These are phyloP conservation scores for Macquaria australasica DNA, from an alignment of 2,113 vertebrate genomes.

Conservation along the genomic window DNA sequence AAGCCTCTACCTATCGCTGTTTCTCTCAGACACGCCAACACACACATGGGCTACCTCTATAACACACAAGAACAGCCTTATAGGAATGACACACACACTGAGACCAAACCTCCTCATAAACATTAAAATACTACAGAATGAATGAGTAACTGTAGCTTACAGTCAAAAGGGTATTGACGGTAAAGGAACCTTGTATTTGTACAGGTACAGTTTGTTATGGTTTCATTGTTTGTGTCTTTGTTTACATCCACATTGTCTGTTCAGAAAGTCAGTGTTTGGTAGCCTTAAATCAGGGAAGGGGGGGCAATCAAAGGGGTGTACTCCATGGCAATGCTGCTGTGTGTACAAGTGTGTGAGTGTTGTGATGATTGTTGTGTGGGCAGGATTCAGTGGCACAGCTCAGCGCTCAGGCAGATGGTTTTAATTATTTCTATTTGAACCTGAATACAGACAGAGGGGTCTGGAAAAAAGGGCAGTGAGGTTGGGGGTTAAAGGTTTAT, in stretches of 20 bases:
- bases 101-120: slow-evolving; percentile 29
- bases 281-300: slow-evolving; percentile 31
- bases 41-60: slow-evolving; percentile 23
- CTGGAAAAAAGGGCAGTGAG: slow-evolving; percentile 55
- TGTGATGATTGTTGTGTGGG: slow-evolving; percentile 49
- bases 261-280: slow-evolving; percentile 21
- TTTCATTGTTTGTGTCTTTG: slow-evolving; percentile 5
- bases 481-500: slow-evolving; percentile 78
- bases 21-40: slow-evolving; percentile 25
- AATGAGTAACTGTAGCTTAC: slow-evolving; percentile 13
- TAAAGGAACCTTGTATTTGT: slow-evolving; percentile 3
- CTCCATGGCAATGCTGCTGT: slow-evolving; percentile 13
- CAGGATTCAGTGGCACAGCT: slow-evolving; percentile 59
- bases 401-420: slow-evolving; percentile 78
- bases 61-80: slow-evolving; percentile 14
- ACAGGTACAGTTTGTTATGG: slow-evolving; percentile 10
- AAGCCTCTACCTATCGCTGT: background rate
- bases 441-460: slow-evolving; percentile 54
- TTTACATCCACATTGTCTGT: slow-evolving; percentile 49
- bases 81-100: slow-evolving; percentile 30
- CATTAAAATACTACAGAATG: slow-evolving; percentile 11
- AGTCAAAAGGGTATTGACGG: background rate
- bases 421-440: slow-evolving; percentile 77
- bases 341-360: slow-evolving; percentile 33
- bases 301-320: background rate